A percentile compares a stretch with the other conserved stretches of the same genome.
phyloP scores from a whole-genome alignment of 2,888 invertebrate genomes.

The Trissoscelio sp. region DNA sequence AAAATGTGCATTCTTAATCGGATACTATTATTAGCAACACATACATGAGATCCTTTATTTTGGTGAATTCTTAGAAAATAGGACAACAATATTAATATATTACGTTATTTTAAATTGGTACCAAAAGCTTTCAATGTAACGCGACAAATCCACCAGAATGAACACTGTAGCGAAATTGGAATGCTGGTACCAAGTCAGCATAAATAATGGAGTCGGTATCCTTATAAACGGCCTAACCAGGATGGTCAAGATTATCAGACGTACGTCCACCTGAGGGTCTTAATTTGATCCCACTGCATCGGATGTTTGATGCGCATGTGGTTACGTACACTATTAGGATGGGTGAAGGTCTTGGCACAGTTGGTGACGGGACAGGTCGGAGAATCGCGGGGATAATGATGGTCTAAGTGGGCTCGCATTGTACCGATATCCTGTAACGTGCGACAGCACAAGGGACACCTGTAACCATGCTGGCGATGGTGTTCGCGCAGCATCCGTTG shows the following conservation, averaged over 20 bases:
- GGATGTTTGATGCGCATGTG: slow-evolving; percentile 94
- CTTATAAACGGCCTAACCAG: too few species aligned
- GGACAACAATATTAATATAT: neutral
- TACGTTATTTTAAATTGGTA: too few species aligned
- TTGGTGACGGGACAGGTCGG: slow-evolving; percentile 91
- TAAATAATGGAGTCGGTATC: too few species aligned
- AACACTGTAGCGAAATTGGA: too few species aligned
- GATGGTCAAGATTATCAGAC: slow-evolving; percentile 82
- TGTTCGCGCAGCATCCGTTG: slow-evolving; percentile 79
- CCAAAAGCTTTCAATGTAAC: too few species aligned
- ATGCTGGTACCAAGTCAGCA: too few species aligned
- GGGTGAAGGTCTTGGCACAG: slow-evolving; percentile 90
- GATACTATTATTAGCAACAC: too few species aligned
- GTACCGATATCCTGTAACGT: slow-evolving; percentile 87
- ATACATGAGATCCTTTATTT: slow-evolving; percentile 34
- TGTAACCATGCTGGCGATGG: slow-evolving; percentile 84
- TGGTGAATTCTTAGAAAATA: too few species aligned
- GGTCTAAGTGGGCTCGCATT: slow-evolving; percentile 90
- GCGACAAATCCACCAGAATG: too few species aligned
- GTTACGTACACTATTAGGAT: slow-evolving; percentile 94
- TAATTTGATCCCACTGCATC: slow-evolving; percentile 92
- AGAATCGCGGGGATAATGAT: slow-evolving; percentile 93
- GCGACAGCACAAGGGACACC: slow-evolving; percentile 90
- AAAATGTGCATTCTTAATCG: too few species aligned
- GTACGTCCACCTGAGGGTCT: slow-evolving; percentile 90